A percentile compares a stretch with the other conserved stretches of the same genome.
These are phyloP conservation scores for Pristis pectinata DNA, from an alignment of 2,797 vertebrate species.

Conservation along the genomic window DNA sequence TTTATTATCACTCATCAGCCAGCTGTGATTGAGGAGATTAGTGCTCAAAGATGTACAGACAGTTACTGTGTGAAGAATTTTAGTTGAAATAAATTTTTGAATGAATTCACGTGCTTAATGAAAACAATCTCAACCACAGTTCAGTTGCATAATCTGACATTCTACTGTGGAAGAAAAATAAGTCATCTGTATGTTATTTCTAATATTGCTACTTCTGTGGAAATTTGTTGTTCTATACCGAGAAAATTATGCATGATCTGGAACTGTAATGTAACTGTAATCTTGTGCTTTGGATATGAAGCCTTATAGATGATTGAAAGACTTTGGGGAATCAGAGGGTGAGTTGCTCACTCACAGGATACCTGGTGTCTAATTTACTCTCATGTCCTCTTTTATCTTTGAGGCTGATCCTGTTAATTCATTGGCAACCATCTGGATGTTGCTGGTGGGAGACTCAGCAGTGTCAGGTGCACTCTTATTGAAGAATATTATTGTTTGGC, in stretches of 20 bases:
- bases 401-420: too few species aligned
- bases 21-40: conserved; percentile 27
- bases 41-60: not conserved
- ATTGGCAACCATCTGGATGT: too few species aligned
- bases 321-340: too few species aligned
- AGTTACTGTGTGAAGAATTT: not conserved
- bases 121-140: not conserved
- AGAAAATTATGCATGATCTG: not conserved
- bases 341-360: too few species aligned
- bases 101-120: conserved; percentile 19
- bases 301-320: too few species aligned
- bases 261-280: not conserved
- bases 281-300: too few species aligned
- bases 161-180: not conserved
- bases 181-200: not conserved
- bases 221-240: not conserved
- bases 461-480: too few species aligned
- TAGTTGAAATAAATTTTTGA: conserved; percentile 15
- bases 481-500: too few species aligned
- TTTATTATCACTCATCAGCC: conserved; percentile 36
- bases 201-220: not conserved
- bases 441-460: too few species aligned
- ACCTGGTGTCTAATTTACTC: too few species aligned
- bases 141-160: conserved; percentile 8
- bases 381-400: too few species aligned